These are phyloP conservation scores for Choloepus hoffmanni DNA, from an alignment of 2,113 vertebrate genomes.

Conservation along the genomic window DNA sequence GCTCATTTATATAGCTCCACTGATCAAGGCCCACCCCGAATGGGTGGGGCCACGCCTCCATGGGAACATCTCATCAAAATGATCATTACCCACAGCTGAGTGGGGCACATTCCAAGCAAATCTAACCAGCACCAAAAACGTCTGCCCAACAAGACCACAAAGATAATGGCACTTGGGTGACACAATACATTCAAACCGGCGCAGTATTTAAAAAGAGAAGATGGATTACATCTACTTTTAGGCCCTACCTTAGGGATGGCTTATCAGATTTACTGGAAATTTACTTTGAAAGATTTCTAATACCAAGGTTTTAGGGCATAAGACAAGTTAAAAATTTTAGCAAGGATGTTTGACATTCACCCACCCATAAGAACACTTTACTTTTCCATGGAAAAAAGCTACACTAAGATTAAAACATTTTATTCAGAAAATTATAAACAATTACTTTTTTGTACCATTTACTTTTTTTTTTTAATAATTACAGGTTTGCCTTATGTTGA, in stretches of 20 bases:
- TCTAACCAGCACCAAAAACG: too few species aligned
- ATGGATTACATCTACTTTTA: neutral
- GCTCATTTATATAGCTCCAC: too few species aligned
- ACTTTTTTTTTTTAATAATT: neutral
- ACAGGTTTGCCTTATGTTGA: too few species aligned
- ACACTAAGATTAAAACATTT: neutral
- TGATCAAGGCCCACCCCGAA: too few species aligned
- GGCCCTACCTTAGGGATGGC: neutral
- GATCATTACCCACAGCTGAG: too few species aligned
- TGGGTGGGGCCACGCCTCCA: too few species aligned
- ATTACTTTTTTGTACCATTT: neutral
- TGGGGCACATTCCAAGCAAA: too few species aligned
- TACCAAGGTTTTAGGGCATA: neutral
- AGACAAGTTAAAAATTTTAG: constrained; percentile 15
- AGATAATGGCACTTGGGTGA: too few species aligned
- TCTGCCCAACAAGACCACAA: too few species aligned
- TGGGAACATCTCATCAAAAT: too few species aligned
- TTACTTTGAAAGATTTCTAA: constrained; percentile 46
- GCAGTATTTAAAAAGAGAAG: neutral
- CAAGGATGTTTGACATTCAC: neutral
- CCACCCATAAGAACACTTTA: neutral
- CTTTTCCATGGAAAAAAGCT: neutral
- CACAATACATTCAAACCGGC: too few species aligned
- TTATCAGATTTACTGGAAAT: constrained; percentile 3
- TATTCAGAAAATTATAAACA: neutral